Evolutionary conservation across 35 echinoderm and acorn worm species (phyloP).

Genomic region (Holothuria glaberrima): DNA sequence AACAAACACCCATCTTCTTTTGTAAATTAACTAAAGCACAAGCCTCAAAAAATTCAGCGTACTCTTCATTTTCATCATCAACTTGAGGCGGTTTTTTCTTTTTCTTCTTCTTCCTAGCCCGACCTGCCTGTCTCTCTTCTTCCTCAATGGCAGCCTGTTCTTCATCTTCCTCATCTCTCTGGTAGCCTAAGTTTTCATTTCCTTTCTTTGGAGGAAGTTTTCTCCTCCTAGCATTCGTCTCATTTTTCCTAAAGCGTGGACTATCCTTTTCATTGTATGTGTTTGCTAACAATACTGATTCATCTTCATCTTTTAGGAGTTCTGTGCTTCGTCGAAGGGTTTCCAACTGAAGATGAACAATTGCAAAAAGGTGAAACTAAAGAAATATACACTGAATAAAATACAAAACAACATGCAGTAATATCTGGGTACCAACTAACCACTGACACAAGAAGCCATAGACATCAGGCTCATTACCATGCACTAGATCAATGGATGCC

Average conservation of each 20-base stretch:
- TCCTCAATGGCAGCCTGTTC: constrained; percentile 17
- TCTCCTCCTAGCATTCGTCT: constrained; percentile 71
- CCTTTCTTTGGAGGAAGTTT: constrained; percentile 90
- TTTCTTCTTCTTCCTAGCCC: constrained; percentile 72
- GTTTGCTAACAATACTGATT: constrained; percentile 69
- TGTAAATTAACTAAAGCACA: too few relatives aligned
- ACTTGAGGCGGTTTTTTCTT: constrained; percentile 55
- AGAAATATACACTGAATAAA: too few relatives aligned
- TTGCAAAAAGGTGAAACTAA: not conserved
- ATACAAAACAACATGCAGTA: too few relatives aligned
- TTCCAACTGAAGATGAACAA: constrained; percentile 62
- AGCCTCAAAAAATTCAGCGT: too few relatives aligned
- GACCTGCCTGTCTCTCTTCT: constrained; percentile 22
- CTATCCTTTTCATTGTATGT: constrained; percentile 82
- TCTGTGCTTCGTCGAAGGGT: constrained; percentile 74
- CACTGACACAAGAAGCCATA: too few relatives aligned
- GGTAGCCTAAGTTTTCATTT: constrained; percentile 67
- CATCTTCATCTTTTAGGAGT: constrained; percentile 69
- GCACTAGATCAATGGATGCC: too few relatives aligned
- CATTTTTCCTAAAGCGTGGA: constrained; percentile 85
- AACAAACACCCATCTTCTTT: too few relatives aligned
- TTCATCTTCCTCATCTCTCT: constrained; percentile 65
- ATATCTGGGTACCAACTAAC: too few relatives aligned
- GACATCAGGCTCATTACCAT: too few relatives aligned
- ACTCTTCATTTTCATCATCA: too few relatives aligned